Percentiles rank a stretch among this genome's conserved stretches.
These are phyloP conservation scores for Anguilla pacifica DNA, from an alignment of 2,797 vertebrate species.

Conservation along the genomic window DNA sequence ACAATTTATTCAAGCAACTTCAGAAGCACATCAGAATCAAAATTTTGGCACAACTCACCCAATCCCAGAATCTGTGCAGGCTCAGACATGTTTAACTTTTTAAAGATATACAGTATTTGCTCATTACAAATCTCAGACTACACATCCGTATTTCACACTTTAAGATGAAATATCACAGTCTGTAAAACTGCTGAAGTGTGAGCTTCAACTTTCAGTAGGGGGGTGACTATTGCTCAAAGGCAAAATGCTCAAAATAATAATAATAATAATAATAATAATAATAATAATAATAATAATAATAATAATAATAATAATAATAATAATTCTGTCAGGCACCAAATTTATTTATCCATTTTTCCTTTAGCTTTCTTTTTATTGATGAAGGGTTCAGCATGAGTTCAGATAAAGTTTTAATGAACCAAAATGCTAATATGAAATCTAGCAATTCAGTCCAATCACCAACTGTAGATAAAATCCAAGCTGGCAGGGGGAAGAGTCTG, in stretches of 20 bases:
- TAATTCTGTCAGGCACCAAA: background rate
- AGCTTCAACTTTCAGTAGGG: background rate
- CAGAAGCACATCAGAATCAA: background rate
- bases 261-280: too few species aligned
- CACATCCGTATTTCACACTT: background rate
- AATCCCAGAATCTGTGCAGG: background rate
- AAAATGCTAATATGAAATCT: background rate
- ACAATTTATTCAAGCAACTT: background rate
- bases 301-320: background rate
- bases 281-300: too few species aligned
- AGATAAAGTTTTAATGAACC: background rate
- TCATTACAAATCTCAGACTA: background rate
- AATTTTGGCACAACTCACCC: background rate
- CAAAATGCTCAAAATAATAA: too few species aligned
- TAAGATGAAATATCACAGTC: background rate
- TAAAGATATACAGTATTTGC: background rate
- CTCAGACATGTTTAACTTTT: background rate
- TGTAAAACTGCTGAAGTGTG: background rate
- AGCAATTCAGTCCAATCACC: background rate
- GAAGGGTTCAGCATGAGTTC: background rate
- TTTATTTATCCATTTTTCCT: background rate
- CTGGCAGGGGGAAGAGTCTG: background rate
- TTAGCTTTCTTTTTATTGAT: background rate
- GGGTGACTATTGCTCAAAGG: too few species aligned
- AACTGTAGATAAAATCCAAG: background rate